These are phyloP conservation scores for Progne subis DNA, from an alignment of 2,113 vertebrate genomes.

Conservation along the genomic window DNA sequence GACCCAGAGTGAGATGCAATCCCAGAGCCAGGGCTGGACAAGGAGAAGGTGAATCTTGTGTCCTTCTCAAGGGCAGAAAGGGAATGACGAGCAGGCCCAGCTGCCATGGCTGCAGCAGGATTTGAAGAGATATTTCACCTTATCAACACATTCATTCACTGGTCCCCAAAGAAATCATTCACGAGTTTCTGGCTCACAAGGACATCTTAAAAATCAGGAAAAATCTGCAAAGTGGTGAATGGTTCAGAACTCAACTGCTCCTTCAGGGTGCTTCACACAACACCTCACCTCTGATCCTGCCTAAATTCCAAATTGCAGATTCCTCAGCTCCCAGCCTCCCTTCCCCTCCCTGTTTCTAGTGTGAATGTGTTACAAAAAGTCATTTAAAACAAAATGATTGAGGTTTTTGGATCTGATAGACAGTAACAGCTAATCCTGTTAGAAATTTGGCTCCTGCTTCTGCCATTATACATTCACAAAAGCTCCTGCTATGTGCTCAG, in stretches of 20 bases:
- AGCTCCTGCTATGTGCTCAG: constrained; percentile 51
- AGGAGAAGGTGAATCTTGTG: not conserved
- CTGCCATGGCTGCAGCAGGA: not conserved
- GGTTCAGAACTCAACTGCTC: not conserved
- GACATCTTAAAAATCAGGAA: not conserved
- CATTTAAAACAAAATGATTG: constrained; percentile 49
- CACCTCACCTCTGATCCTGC: not conserved
- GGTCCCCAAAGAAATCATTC: not conserved
- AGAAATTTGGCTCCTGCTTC: constrained; percentile 49
- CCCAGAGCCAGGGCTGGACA: not conserved
- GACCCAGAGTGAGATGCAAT: not conserved
- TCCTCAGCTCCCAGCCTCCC: not conserved
- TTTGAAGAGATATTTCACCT: not conserved
- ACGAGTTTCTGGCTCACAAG: not conserved
- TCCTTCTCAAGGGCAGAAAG: not conserved
- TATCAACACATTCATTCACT: not conserved
- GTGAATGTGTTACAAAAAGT: constrained; percentile 39
- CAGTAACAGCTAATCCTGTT: constrained; percentile 52
- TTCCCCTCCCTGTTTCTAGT: not conserved
- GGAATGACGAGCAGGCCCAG: not conserved
- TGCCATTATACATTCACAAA: constrained; percentile 51
- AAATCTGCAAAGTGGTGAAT: not conserved
- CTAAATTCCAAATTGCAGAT: not conserved
- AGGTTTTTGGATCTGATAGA: constrained; percentile 35
- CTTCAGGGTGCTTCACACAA: not conserved